Conservation (phyloP, 2,797 vertebrate species). For the Tenualosa ilisha region DNA sequence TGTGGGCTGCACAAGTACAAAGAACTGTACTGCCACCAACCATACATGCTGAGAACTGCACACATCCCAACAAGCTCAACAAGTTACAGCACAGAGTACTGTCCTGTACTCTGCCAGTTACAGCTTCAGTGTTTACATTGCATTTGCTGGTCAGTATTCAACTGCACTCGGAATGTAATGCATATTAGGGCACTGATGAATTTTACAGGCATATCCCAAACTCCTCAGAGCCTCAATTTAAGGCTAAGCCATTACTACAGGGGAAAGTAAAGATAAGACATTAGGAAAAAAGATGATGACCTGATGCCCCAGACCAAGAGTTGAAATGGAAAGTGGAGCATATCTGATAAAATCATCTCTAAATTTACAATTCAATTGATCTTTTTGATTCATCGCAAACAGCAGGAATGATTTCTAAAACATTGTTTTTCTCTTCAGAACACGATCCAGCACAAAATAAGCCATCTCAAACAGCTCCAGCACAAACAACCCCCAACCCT, state of each 20-base stretch:
- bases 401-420: not conserved
- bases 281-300: not conserved
- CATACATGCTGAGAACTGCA: conserved; percentile 6
- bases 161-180: not conserved
- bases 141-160: not conserved
- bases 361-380: not conserved
- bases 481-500: not conserved
- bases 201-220: not conserved
- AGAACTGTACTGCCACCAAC: conserved; percentile 52
- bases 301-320: not conserved
- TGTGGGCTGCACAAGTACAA: not conserved
- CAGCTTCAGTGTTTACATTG: not conserved
- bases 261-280: not conserved
- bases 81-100: not conserved
- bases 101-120: not conserved
- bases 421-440: conserved; percentile 14
- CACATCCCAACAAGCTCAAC: not conserved
- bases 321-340: not conserved
- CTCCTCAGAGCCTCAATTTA: not conserved
- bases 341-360: not conserved
- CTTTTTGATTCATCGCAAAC: not conserved
- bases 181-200: not conserved
- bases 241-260: not conserved
- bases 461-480: not conserved
- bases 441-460: not conserved